Percentiles rank a stretch among this genome's conserved stretches.
These are phyloP conservation scores for Perognathus longimembris DNA, from an alignment of 2,113 vertebrate genomes.

Conservation along the genomic window DNA sequence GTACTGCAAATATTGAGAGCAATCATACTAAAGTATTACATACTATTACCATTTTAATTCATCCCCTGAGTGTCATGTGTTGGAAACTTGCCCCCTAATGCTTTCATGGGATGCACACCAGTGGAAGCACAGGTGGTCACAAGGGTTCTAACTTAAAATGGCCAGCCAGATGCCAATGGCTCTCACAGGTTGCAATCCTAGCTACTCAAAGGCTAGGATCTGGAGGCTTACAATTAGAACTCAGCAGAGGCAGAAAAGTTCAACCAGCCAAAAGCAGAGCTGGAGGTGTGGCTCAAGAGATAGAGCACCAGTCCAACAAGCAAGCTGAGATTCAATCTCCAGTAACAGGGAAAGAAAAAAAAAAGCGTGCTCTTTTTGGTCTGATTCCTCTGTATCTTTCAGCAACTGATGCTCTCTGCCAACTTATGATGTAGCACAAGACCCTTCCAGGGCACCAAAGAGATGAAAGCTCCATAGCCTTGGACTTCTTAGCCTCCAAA, in stretches of 20 bases:
- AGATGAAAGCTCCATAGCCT: background rate
- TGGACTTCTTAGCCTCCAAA: background rate
- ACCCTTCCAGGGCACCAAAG: background rate
- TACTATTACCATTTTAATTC: background rate
- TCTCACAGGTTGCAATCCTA: background rate
- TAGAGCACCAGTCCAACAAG: no score
- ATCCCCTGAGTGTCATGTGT: background rate
- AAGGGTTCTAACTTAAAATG: background rate
- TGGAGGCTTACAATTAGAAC: no score
- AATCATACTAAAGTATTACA: background rate
- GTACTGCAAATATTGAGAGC: background rate
- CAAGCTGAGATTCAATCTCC: no score
- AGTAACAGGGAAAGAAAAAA: no score
- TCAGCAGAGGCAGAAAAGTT: no score
- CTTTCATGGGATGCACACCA: no score
- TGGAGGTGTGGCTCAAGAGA: no score
- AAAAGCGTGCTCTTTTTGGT: background rate
- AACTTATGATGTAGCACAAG: background rate
- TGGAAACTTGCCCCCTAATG: background rate
- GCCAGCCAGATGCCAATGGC: no score
- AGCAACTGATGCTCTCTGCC: background rate
- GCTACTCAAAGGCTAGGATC: background rate
- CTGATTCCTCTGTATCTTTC: background rate
- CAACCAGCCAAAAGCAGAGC: no score
- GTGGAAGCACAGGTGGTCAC: background rate